phyloP scores from a whole-genome alignment of 2,888 invertebrate genomes.

The Drosophila nigritarsus region DNA sequence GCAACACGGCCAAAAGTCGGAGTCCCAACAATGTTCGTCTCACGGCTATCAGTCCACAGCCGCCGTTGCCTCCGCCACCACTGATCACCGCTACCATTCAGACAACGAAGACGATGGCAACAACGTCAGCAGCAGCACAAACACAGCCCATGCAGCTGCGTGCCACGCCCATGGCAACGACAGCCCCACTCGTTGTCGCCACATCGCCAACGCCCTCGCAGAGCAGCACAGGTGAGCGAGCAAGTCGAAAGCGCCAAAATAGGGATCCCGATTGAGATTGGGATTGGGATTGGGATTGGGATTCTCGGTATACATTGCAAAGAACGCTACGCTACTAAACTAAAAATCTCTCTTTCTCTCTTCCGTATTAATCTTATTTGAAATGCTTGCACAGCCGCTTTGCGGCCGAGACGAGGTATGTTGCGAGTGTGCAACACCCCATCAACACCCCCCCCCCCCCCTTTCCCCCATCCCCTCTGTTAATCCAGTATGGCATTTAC shows the following conservation, averaged over 20 bases:
- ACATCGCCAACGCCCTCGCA: conserved; percentile 89
- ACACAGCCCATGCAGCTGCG: conserved; percentile 54
- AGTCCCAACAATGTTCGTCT: conserved; percentile 43
- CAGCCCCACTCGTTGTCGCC: conserved; percentile 77
- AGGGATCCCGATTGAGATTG: not conserved
- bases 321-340: not conserved
- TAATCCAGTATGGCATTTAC: not conserved
- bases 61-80: conserved; percentile 7
- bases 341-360: conserved; percentile 12
- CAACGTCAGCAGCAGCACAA: conserved; percentile 45
- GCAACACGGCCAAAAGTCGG: conserved; percentile 50
- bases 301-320: not conserved
- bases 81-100: conserved; percentile 16
- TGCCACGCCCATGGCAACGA: conserved; percentile 48
- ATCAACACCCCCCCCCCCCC: too few relatives aligned
- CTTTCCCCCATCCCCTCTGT: not conserved
- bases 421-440: not conserved
- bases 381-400: conserved; percentile 67
- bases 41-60: conserved; percentile 53
- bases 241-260: not conserved
- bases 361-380: conserved; percentile 1
- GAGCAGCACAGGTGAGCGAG: conserved; percentile 86
- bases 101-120: conserved; percentile 41
- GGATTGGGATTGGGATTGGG: not conserved
- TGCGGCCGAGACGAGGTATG: conserved; percentile 73